Conservation (phyloP, 2,797 vertebrate genomes). For the Remorina albescens region DNA sequence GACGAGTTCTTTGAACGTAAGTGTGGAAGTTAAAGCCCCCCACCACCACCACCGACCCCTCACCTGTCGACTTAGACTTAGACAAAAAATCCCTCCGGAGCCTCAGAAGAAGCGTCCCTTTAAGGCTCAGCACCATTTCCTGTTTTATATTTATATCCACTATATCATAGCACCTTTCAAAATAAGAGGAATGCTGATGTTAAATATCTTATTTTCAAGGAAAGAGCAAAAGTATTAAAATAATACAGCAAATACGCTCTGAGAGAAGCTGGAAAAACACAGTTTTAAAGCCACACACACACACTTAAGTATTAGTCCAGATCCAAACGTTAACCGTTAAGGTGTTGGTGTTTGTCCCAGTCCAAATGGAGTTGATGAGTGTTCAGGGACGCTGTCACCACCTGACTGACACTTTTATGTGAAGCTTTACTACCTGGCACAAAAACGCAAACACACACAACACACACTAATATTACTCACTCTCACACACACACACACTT, state of each 20-base stretch:
- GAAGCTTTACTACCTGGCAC: conserved; percentile 56
- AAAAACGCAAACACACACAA: too few relatives aligned
- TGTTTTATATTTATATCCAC: neutral
- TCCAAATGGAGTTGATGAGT: conserved; percentile 34
- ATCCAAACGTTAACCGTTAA: conserved; percentile 5
- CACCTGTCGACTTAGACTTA: too few relatives aligned
- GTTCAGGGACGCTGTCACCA: conserved; percentile 56
- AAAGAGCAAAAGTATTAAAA: neutral
- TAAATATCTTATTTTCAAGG: too few relatives aligned
- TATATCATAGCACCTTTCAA: neutral
- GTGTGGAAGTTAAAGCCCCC: conserved; percentile 61
- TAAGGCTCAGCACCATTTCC: neutral
- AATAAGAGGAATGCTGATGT: neutral
- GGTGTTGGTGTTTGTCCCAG: neutral
- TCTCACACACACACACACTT: neutral
- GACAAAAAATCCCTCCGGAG: too few relatives aligned
- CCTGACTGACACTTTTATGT: conserved; percentile 64
- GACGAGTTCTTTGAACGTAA: conserved; percentile 97
- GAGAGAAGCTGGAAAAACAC: neutral
- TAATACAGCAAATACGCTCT: neutral
- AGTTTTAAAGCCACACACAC: neutral
- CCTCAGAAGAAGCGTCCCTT: neutral
- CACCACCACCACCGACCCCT: too few relatives aligned
- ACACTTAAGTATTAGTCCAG: neutral
- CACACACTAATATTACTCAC: conserved; percentile 3